A percentile compares a stretch with the other conserved stretches of the same genome.
These are phyloP conservation scores for Medauroidea extradentata DNA, from an alignment of 1,140 invertebrate species.

Conservation along the genomic window DNA sequence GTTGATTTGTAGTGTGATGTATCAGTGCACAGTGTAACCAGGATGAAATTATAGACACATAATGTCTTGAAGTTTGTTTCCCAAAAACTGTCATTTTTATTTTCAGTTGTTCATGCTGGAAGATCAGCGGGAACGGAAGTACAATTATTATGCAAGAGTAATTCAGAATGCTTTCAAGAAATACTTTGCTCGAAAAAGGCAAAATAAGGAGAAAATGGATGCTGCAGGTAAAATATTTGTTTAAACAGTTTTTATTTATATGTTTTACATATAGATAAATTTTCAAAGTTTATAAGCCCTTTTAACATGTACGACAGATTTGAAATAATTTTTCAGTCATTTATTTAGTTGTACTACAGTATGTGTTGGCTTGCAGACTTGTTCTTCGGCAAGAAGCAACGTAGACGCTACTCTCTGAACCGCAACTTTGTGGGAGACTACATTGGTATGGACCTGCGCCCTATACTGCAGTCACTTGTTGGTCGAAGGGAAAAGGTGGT, in stretches of 20 bases:
- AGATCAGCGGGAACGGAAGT: constrained; percentile 66
- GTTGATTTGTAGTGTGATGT: too few relatives aligned
- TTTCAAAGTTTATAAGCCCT: too few relatives aligned
- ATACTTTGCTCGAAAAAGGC: constrained; percentile 60
- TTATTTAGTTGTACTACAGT: too few relatives aligned
- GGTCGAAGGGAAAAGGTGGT: constrained; percentile 63
- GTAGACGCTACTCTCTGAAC: constrained; percentile 61
- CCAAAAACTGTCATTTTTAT: too few relatives aligned
- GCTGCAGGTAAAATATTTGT: constrained; percentile 46
- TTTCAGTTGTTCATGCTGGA: constrained; percentile 67
- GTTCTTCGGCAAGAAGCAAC: constrained; percentile 63
- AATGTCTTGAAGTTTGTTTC: too few relatives aligned
- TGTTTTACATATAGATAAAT: too few relatives aligned
- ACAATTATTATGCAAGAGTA: constrained; percentile 62
- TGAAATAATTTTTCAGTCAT: too few relatives aligned
- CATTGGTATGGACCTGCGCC: constrained; percentile 62
- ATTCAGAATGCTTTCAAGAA: constrained; percentile 70
- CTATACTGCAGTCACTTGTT: constrained; percentile 53
- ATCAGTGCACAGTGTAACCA: too few relatives aligned
- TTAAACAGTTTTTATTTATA: too few relatives aligned
- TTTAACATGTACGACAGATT: too few relatives aligned
- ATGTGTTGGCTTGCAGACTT: constrained; percentile 45
- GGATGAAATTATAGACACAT: too few relatives aligned
- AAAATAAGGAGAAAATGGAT: constrained; percentile 57
- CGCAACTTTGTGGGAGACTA: constrained; percentile 73